Conservation (phyloP, 2,113 vertebrate genomes). For the Pseudorectes ferrugineus region DNA sequence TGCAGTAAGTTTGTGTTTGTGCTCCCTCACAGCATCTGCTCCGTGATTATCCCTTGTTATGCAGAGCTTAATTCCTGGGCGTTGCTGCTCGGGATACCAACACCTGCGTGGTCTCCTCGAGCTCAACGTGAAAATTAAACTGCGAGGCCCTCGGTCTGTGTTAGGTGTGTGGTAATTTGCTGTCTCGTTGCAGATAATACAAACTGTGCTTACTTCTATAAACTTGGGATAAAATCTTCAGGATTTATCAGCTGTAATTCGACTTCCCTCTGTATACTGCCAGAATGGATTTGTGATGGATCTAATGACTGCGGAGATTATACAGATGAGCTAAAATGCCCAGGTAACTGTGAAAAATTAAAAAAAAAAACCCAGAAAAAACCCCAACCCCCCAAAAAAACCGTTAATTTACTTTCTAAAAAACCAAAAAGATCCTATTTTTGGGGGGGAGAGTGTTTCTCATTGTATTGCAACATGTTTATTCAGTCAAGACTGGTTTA, state of each 20-base stretch:
- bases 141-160: neutral
- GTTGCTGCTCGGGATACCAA: neutral
- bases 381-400: too few species aligned
- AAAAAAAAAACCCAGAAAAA: neutral
- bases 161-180: neutral
- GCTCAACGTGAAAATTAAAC: neutral
- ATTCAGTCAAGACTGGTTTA: neutral
- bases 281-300: slow-evolving; percentile 94
- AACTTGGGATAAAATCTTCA: slow-evolving; percentile 89
- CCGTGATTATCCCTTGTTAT: slow-evolving; percentile 3
- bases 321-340: slow-evolving; percentile 91
- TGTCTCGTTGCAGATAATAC: slow-evolving; percentile 80
- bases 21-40: neutral
- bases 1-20: slow-evolving; percentile 83
- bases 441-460: neutral
- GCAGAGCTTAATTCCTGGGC: neutral
- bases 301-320: slow-evolving; percentile 98
- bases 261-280: slow-evolving; percentile 93
- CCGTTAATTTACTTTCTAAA: neutral
- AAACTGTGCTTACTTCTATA: slow-evolving; percentile 90
- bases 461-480: neutral
- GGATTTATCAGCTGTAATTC: slow-evolving; percentile 94
- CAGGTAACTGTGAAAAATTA: slow-evolving; percentile 79
- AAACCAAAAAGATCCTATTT: accelerated
- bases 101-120: neutral